phyloP scores from a whole-genome alignment of 2,113 vertebrate species.

The Saguinus imperator region DNA sequence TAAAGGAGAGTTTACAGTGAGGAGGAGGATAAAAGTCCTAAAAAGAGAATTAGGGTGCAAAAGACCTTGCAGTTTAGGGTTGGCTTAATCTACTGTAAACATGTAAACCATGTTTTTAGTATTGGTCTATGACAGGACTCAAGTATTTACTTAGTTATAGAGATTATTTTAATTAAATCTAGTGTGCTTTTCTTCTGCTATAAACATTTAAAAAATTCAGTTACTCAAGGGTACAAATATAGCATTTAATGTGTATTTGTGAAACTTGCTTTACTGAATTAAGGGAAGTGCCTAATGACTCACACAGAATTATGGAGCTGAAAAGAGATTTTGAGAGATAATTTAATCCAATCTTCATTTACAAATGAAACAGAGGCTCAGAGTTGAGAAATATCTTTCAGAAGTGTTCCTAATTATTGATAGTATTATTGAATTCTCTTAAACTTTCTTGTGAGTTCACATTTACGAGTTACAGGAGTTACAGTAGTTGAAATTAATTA shows the following conservation, averaged over 20 bases:
- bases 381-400: slow-evolving; percentile 24
- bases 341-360: slow-evolving; percentile 19
- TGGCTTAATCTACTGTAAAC: slow-evolving; percentile 36
- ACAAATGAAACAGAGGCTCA: neutral
- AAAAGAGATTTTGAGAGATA: slow-evolving; percentile 15
- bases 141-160: slow-evolving; percentile 26
- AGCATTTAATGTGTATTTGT: neutral
- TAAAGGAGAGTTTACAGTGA: neutral
- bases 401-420: neutral
- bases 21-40: neutral
- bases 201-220: slow-evolving; percentile 28
- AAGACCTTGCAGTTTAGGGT: slow-evolving; percentile 22
- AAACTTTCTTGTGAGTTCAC: neutral
- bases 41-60: neutral
- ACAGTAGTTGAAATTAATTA: neutral
- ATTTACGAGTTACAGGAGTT: neutral
- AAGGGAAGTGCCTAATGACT: neutral
- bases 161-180: slow-evolving; percentile 37
- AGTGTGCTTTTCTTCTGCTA: slow-evolving; percentile 22
- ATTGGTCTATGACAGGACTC: neutral
- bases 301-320: slow-evolving; percentile 24
- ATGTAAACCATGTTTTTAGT: neutral
- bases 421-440: slow-evolving; percentile 4
- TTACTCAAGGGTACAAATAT: slow-evolving; percentile 9
- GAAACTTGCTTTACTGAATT: slow-evolving; percentile 25